Percentiles rank a stretch among this genome's conserved stretches.
Evolutionary conservation across 2,113 vertebrate genomes (phyloP).

Genomic region (Fulica atra): DNA sequence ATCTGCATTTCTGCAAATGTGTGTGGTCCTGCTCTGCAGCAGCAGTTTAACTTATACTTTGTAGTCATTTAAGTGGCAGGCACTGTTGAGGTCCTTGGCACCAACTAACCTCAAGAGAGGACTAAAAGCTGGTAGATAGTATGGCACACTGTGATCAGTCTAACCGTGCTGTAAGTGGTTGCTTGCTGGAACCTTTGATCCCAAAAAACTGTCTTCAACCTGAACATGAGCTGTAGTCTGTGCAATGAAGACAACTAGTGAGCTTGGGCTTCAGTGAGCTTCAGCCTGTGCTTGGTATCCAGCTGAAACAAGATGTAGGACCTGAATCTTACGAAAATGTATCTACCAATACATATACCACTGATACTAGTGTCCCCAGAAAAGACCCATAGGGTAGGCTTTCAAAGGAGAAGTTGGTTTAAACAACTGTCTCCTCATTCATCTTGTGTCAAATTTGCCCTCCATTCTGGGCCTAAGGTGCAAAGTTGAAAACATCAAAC

Average conservation of each 20-base stretch:
- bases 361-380: not conserved
- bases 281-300: not conserved
- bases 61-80: not conserved
- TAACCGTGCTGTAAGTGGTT: not conserved
- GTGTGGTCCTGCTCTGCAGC: not conserved
- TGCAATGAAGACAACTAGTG: not conserved
- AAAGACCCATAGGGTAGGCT: not conserved
- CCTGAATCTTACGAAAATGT: not conserved
- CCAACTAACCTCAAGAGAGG: not conserved
- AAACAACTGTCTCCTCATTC: not conserved
- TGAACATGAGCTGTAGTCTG: accelerated
- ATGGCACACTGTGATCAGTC: not conserved
- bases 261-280: not conserved
- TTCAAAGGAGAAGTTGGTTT: not conserved
- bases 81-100: not conserved
- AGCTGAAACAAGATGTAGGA: not conserved
- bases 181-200: not conserved
- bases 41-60: not conserved
- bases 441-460: not conserved
- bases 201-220: not conserved
- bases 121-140: not conserved
- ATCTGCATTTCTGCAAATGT: accelerated
- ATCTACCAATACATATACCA: not conserved
- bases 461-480: not conserved
- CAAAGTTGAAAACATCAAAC: not conserved